Percentiles rank a stretch among this genome's conserved stretches.
These are phyloP conservation scores for Myripristis jacobus DNA, from an alignment of 2,797 vertebrate genomes.

Conservation along the genomic window DNA sequence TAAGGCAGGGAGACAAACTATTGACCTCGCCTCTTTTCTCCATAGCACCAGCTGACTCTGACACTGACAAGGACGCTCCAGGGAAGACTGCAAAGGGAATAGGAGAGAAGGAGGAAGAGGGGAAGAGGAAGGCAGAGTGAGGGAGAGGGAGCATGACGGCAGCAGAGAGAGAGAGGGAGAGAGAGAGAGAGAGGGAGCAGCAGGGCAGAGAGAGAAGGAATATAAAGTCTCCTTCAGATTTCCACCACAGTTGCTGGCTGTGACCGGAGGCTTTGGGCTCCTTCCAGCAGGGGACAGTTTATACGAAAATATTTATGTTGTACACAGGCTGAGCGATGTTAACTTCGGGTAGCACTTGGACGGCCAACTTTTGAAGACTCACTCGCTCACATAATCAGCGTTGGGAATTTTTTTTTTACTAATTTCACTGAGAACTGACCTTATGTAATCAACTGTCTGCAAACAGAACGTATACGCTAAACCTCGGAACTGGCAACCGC, in stretches of 20 bases:
- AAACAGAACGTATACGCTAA: background rate
- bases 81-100: constrained; percentile 53
- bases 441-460: constrained; percentile 1
- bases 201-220: constrained; percentile 27
- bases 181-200: constrained; percentile 14
- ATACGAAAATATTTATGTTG: constrained; percentile 34
- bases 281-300: constrained; percentile 30
- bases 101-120: background rate
- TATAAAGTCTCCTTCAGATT: constrained; percentile 45
- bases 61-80: constrained; percentile 71
- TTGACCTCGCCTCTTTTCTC: constrained; percentile 76
- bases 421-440: constrained; percentile 3
- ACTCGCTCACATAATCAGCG: constrained; percentile 2
- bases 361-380: constrained; percentile 15
- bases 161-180: background rate
- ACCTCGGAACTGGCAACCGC: background rate
- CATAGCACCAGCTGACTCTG: constrained; percentile 66
- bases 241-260: constrained; percentile 24
- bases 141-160: background rate
- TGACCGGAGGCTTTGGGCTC: constrained; percentile 8
- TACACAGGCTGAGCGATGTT: constrained; percentile 27
- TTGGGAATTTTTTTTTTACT: constrained; percentile 28
- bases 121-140: background rate
- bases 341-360: constrained; percentile 6
- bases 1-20: constrained; percentile 78